Base-by-base conservation (phyloP, 2,888 invertebrate genomes). In the Boloria euphrosyne region DNA sequence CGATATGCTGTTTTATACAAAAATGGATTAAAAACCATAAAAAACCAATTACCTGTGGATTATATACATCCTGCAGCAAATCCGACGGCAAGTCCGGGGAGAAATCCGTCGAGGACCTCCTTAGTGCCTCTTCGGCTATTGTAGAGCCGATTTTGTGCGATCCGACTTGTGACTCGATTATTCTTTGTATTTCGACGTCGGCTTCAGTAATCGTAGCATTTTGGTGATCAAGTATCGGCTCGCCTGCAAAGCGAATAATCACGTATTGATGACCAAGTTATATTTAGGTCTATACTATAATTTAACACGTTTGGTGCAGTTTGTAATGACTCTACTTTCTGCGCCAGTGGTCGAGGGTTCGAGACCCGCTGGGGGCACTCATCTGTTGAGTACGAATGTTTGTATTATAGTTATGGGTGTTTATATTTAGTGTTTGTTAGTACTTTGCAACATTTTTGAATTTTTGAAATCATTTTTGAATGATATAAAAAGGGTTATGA, bases 71-170 rank as follows among this genome's bases (percentile, higher is more conserved):
- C 53, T 85, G 86, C 46, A 89, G 71, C 51, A 77, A 44, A 6
- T 86, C 86, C 0, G 77, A 67, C 0, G 85, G 80, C 62, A 86
- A 71, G 3, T 87, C 88, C 0, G 85, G 80, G 5, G 86, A 78
- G 70, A 80, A 78, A 38, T 79, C 84, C 0, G 79, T 22, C 0
- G 88, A 78, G 7, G 84, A 73, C 3, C 84, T 74, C 1, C 83
- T 75, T 74, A 96, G 80, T 57, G 95, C 96, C 82, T 96, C 96
- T 74, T 96, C 96, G 0, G 96, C 97, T 77, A 97, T 96, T 83
- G 96, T 95, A 64, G 95, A 93, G 10, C 97, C 97, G 72, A 97
- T 97, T 91, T 96, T 96, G 80, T 96, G 96, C 52, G 96, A 96
- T 85, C 97, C 96, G 64, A 96, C 94, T 75, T 96, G 95, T 67